Base-by-base conservation (phyloP, 2,113 vertebrate species). In the Parus major region DNA sequence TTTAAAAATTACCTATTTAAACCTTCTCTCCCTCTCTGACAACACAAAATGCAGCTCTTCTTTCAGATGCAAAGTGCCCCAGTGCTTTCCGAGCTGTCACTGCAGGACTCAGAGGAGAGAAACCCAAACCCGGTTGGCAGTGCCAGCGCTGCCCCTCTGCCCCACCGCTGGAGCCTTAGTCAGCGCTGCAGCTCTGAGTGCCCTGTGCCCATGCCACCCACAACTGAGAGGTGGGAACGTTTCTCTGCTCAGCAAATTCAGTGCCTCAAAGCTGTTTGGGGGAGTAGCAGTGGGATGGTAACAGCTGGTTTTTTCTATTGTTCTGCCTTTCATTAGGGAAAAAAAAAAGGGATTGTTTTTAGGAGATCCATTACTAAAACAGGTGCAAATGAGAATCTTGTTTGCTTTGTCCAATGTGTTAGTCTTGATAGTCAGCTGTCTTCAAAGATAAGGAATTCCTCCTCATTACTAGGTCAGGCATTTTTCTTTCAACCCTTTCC, bases 1-100 rank as follows among this genome's bases (percentile, higher is more conserved):
- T 88, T 64, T 86, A 86, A 92, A 93, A 96, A 88, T 91, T 86
- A 71, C 75, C 78, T 92, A 19, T 92, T 90, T 88, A 93, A 88
- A 84, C 82, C 73, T 82, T 55, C 44, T 76, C 49, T 93, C 71
- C 42, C 11, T 57, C 56, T 65, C 65, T 92, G 84, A 90, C 70
- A 90, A 69, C 77, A 90, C 47, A 61, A 78, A 75, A 81, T 65
- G 22, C 68, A 71, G 63, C 64, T 83, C 35, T 10, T 57, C 66
- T 57, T 80, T 82, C 35, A 20, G 71, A 69, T 73, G 66, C 8
- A 1, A 81, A 64, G 41, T 41, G 70, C 39, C 11, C 44, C 71
- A 46, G 55, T 1, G 2, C 22, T 75, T 76, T 18, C 16, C 15
- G 33, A 6, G 52, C 50, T 59, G 57, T 49, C 29, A 24, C 7